Conservation (phyloP, 2,113 vertebrate genomes). For the Haemorhous mexicanus region DNA sequence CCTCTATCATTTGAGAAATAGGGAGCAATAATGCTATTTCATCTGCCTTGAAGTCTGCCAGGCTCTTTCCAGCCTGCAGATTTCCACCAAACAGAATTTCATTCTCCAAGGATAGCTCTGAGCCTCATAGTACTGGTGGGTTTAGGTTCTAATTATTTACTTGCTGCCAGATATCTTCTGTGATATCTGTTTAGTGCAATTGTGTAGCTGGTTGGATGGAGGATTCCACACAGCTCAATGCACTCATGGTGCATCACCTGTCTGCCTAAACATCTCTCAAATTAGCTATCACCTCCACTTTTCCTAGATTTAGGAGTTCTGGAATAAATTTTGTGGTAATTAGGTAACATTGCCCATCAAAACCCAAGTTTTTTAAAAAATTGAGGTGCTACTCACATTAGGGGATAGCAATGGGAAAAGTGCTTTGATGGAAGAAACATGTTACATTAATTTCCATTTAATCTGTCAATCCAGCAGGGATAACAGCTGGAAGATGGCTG, state of each 20-base stretch:
- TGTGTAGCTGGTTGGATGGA: background rate
- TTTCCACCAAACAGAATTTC: background rate
- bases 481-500: background rate
- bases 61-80: background rate
- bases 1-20: background rate
- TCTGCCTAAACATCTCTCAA: background rate
- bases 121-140: too few relatives aligned
- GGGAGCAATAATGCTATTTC: background rate
- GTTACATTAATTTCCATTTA: background rate
- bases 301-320: background rate
- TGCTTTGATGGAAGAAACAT: background rate
- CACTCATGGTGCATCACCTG: background rate
- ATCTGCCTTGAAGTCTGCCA: background rate
- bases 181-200: background rate
- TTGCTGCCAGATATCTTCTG: background rate
- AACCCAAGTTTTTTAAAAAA: rapidly evolving
- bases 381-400: background rate
- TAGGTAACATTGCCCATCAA: background rate
- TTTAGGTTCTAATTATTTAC: background rate
- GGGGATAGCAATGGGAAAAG: background rate
- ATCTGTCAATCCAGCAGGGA: background rate
- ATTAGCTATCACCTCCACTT: background rate
- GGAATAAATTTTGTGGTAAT: background rate
- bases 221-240: background rate
- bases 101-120: background rate